A percentile compares a stretch with the other conserved stretches of the same genome.
These are phyloP conservation scores for Amaurobius ferox DNA, from an alignment of 2,888 invertebrate genomes.

Conservation along the genomic window DNA sequence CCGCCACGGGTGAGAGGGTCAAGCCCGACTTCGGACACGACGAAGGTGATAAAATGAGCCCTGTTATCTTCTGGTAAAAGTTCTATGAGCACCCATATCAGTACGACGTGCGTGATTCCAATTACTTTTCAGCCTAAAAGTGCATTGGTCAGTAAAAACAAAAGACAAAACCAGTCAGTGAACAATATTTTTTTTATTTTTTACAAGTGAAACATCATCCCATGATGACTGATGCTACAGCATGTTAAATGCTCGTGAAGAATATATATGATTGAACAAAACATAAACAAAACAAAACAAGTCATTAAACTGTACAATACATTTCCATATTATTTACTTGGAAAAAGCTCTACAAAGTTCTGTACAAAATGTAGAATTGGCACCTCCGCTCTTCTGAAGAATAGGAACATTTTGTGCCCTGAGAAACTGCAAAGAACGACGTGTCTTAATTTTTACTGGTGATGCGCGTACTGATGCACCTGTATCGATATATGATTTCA, in stretches of 20 bases:
- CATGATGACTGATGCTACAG: not conserved
- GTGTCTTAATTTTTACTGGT: too few species aligned
- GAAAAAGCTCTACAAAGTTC: slow-evolving; percentile 10
- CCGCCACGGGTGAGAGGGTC: too few species aligned
- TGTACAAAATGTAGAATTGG: slow-evolving; percentile 15
- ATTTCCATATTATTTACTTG: not conserved
- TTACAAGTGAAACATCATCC: not conserved
- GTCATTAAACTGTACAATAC: not conserved
- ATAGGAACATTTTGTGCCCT: not conserved
- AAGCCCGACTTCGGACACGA: too few species aligned
- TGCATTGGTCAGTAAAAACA: not conserved
- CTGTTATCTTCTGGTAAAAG: too few species aligned
- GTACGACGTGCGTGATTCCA: too few species aligned
- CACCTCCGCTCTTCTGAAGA: not conserved
- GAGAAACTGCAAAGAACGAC: not conserved
- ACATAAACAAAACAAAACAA: not conserved
- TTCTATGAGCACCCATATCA: too few species aligned
- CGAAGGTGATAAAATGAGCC: too few species aligned
- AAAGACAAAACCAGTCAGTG: not conserved
- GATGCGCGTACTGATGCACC: too few species aligned
- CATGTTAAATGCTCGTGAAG: not conserved
- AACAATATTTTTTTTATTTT: slow-evolving; percentile 9
- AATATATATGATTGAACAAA: not conserved
- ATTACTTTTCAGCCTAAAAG: too few species aligned
- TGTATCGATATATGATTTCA: too few species aligned